A percentile compares a stretch with the other conserved stretches of the same genome.
These are phyloP conservation scores for Sebastes steindachneri DNA, from an alignment of 2,797 vertebrate species.

Conservation along the genomic window DNA sequence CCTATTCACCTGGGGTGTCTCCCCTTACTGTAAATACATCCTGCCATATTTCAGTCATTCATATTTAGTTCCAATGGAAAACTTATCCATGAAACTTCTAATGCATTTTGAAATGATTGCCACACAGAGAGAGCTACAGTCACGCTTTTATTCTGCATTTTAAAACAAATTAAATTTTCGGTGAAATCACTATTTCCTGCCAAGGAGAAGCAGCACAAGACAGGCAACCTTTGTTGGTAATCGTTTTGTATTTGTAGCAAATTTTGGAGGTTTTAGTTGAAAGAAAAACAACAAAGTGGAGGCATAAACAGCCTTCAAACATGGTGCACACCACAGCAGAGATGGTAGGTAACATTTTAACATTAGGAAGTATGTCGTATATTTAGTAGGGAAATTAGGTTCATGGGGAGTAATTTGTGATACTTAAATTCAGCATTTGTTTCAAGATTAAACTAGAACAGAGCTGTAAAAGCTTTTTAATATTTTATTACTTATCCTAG, in stretches of 20 bases:
- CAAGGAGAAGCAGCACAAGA: background rate
- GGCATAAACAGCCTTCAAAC: background rate
- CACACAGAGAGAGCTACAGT: background rate
- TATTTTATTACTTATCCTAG: background rate
- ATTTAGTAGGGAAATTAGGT: too few species aligned
- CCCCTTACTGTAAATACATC: background rate
- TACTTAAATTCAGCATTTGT: background rate
- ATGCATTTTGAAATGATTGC: background rate
- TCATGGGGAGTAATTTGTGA: background rate
- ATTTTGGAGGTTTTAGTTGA: background rate
- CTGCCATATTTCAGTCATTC: background rate
- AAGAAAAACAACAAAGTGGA: background rate
- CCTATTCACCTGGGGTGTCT: too few species aligned
- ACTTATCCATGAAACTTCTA: background rate
- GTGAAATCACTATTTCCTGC: background rate
- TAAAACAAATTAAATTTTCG: background rate
- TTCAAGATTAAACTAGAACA: background rate
- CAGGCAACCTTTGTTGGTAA: background rate
- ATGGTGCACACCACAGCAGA: background rate
- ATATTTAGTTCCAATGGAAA: background rate
- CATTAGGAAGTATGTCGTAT: background rate
- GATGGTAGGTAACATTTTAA: background rate
- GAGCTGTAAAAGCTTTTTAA: background rate
- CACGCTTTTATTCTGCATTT: background rate
- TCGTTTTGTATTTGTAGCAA: background rate